Base-by-base conservation (phyloP, 2,888 invertebrate species). In the Saturnia japonica region DNA sequence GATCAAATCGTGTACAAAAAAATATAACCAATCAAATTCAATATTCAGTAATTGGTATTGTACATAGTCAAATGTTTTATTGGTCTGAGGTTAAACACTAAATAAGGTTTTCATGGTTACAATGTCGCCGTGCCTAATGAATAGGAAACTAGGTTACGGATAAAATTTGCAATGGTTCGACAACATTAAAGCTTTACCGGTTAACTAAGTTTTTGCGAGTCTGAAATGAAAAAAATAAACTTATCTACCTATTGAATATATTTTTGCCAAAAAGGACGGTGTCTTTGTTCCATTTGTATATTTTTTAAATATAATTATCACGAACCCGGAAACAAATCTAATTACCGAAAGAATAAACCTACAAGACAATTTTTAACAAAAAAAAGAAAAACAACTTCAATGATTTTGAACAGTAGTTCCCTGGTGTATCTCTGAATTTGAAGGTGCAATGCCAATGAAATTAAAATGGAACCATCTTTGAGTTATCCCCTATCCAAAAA, bases 121-220 rank as follows among this genome's bases (percentile, higher is more conserved):
- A 60, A 60, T 60, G 57, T 60, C 57, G 28, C 57, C 57, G 57
- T 60, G 57, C 25, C 57, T 60, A 60, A 11, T 60, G 57, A 28
- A 60, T 60, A 60, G 57, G 57, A 60, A 60, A 60, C 57, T 11
- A 28, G 57, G 57, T 60, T 60, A 60, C 14, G 57, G 25, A 14
- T 60, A 60, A 60, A 60, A 60, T 25, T 60, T 28, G 28, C 57
- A 60, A 25, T 60, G 28, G 57, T 28, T 28, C 28, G 28, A 12
- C 14, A 4, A 28, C 12, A 25, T 25, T 60, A 28, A 60, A 60
- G 19, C 57, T 60, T 60, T 11, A 11, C 2, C 22, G 54, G 19
- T 22, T 22, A 54, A 54, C 11, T 54, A n/a, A n/a, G n/a, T n/a
- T 54, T 51, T 54, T 54, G 54, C 54, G 22, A 54, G 22, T 22